Percentiles rank a stretch among this genome's conserved stretches.
These are phyloP conservation scores for Tetragonula clypearis DNA, from an alignment of 1,140 invertebrate species.

Conservation along the genomic window DNA sequence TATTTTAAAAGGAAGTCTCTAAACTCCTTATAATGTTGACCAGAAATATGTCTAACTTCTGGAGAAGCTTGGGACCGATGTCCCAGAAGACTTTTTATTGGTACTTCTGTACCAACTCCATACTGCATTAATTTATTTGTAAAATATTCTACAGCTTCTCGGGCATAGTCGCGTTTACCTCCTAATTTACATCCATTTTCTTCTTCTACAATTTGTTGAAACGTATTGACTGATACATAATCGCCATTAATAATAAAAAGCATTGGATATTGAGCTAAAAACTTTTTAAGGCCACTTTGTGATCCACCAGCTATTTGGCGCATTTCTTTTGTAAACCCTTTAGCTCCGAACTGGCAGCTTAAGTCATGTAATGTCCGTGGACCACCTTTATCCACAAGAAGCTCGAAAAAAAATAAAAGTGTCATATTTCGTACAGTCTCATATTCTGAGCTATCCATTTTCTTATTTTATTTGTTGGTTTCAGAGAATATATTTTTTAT, in stretches of 20 bases:
- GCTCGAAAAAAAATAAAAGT: slow-evolving; percentile 97
- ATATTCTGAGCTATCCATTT: slow-evolving; percentile 96
- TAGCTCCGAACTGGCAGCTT: slow-evolving; percentile 97
- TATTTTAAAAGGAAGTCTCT: slow-evolving; percentile 94
- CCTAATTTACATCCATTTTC: slow-evolving; percentile 79
- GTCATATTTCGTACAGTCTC: slow-evolving; percentile 97
- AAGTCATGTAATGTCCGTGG: slow-evolving; percentile 97
- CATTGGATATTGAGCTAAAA: slow-evolving; percentile 94
- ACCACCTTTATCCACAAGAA: slow-evolving; percentile 95
- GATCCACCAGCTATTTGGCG: slow-evolving; percentile 96
- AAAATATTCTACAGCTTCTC: slow-evolving; percentile 97
- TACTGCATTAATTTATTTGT: slow-evolving; percentile 94
- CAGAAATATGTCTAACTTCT: slow-evolving; percentile 97
- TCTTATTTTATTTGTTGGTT: slow-evolving; percentile 49
- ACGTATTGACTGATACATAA: slow-evolving; percentile 93
- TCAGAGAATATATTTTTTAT: slow-evolving; percentile 29
- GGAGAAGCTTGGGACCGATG: slow-evolving; percentile 97
- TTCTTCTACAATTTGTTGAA: slow-evolving; percentile 82
- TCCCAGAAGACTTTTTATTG: slow-evolving; percentile 95
- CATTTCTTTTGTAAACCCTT: slow-evolving; percentile 98
- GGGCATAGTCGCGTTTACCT: slow-evolving; percentile 92
- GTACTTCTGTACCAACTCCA: slow-evolving; percentile 94
- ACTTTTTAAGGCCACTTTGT: slow-evolving; percentile 96
- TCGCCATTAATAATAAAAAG: slow-evolving; percentile 96
- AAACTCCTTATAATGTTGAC: slow-evolving; percentile 96